These are phyloP conservation scores for Molothrus ater DNA, from an alignment of 2,797 vertebrate genomes.

Conservation along the genomic window DNA sequence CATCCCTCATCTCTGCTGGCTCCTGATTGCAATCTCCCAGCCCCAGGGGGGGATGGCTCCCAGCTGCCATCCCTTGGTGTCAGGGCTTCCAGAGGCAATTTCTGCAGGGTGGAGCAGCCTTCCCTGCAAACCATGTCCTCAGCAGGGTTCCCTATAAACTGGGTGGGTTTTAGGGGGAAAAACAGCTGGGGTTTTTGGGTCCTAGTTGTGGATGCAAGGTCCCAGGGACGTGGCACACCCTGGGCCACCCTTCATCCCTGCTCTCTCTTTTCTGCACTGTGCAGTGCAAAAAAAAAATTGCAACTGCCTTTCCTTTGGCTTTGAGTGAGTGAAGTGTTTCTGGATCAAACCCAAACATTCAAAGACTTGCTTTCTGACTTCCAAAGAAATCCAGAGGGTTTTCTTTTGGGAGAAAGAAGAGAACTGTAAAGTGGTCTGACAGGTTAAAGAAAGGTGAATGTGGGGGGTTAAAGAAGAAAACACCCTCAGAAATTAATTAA, in stretches of 20 bases:
- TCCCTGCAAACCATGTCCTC: neutral
- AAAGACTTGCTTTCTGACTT: neutral
- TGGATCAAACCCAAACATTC: slow-evolving; percentile 5
- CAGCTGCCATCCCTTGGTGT: neutral
- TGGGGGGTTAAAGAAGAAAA: neutral
- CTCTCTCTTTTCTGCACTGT: neutral
- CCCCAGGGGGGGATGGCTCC: neutral
- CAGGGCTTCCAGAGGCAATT: neutral
- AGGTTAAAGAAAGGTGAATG: neutral
- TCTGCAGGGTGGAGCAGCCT: neutral
- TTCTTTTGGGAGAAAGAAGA: neutral
- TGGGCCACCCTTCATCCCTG: accelerated
- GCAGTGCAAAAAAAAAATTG: neutral
- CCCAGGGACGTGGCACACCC: accelerated
- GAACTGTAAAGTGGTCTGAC: neutral
- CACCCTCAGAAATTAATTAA: neutral
- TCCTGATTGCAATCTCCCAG: neutral
- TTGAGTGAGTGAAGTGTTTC: neutral
- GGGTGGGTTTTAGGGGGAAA: accelerated
- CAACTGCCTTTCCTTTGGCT: neutral
- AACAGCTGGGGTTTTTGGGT: neutral
- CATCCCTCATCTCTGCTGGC: slow-evolving; percentile 19
- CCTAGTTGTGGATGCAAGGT: neutral
- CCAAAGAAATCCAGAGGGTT: neutral
- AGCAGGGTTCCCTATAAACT: accelerated